These are phyloP conservation scores for Myotis lucifugus DNA, from an alignment of 2,113 vertebrate species.

Conservation along the genomic window DNA sequence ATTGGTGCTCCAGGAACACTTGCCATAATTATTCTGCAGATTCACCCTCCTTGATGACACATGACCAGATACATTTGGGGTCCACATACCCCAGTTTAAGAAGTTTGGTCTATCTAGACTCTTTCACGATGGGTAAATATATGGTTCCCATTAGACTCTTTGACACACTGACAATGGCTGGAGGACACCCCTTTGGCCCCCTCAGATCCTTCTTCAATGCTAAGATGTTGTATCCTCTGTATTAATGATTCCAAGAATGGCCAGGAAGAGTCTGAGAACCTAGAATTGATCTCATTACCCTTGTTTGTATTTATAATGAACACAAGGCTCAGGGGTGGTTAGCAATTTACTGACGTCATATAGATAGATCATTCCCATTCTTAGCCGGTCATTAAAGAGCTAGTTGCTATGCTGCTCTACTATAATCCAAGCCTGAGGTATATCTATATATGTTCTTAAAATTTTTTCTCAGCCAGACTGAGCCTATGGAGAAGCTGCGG, in stretches of 20 bases:
- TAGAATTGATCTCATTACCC: neutral
- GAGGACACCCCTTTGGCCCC: neutral
- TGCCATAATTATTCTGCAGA: neutral
- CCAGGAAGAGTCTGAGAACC: neutral
- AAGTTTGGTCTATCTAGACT: neutral
- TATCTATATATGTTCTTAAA: slow-evolving; percentile 45
- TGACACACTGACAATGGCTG: neutral
- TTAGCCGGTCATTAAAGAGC: neutral
- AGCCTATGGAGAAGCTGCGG: slow-evolving; percentile 75
- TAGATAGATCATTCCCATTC: neutral
- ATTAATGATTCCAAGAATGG: neutral
- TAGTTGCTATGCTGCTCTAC: neutral
- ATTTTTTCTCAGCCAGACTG: slow-evolving; percentile 41
- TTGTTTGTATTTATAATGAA: neutral
- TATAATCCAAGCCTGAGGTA: neutral
- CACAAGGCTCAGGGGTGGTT: neutral
- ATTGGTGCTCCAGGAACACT: neutral
- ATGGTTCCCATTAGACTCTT: neutral
- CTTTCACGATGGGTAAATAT: neutral
- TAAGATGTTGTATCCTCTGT: neutral
- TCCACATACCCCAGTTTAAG: neutral
- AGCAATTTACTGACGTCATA: neutral
- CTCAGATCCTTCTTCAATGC: neutral
- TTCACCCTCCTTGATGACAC: neutral
- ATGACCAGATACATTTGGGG: neutral